Base-by-base conservation (phyloP, 2,888 invertebrate species). In the Drosophila neotestacea region DNA sequence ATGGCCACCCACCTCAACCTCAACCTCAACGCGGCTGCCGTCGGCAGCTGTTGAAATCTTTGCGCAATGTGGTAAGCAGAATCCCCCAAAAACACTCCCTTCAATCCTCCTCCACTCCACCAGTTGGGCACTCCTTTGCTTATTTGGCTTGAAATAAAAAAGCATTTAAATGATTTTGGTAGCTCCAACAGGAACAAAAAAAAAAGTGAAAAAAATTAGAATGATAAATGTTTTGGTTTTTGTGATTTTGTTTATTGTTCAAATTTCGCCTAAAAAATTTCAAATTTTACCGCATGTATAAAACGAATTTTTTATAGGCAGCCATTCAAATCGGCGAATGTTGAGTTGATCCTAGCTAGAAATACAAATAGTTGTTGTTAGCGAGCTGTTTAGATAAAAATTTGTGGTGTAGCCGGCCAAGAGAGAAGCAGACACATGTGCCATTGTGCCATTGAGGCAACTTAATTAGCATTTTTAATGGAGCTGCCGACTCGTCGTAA, bases 201-300 rank as follows among this genome's bases (percentile, higher is more conserved):
- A 44, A 36, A 60, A 28, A 47, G 47, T 54, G 44, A 16, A 47
- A 55, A 55, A 87, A 85, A 70, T 70, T 89, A 73, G 72, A 88
- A 85, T 89, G 90, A 89, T 87, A 88, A 87, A 87, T 87, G 90
- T 87, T 87, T 89, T 87, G 88, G 86, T 86, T 87, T 86, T 89
- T 88, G 90, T 89, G 88, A 88, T 87, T 87, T 89, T 88, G 86
- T 87, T 87, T 87, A 87, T 87, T 87, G 90, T 87, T 89, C 74
- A 85, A 87, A 85, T 77, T 85, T 89, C 88, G 85, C 70, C 61
- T 77, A 85, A 87, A 77, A 73, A 86, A 84, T 59, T 88, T 78
- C 67, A 75, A 81, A 84, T 86, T 84, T 81, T 67, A 89, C 84
- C 89, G 81, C 84, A 84, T 72, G 85, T 73, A 84, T 84, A 84